phyloP scores from a whole-genome alignment of 1,140 invertebrate genomes.

The Melanaphis sacchari region DNA sequence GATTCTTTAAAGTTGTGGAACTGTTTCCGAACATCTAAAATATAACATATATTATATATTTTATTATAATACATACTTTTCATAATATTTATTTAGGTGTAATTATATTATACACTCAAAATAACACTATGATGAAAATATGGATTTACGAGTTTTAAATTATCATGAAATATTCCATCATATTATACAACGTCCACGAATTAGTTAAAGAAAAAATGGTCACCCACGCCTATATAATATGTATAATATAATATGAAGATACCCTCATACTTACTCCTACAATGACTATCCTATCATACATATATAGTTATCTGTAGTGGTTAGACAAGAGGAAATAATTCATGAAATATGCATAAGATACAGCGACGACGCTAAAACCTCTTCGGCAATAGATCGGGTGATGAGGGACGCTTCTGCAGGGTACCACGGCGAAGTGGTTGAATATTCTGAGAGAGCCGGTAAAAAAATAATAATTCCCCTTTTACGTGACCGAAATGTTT shows the following conservation, averaged over 20 bases:
- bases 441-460: background rate
- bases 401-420: background rate
- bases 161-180: conserved; percentile 33
- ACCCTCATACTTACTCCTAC: background rate
- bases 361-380: conserved; percentile 43
- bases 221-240: background rate
- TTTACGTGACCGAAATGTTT: conserved; percentile 54
- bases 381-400: conserved; percentile 13
- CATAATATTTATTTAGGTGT: background rate
- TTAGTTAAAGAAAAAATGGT: conserved; percentile 29
- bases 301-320: background rate
- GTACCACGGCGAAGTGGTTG: background rate
- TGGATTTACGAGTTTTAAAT: background rate
- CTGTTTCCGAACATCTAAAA: background rate
- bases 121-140: conserved; percentile 16
- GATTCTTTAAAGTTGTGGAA: no score
- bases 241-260: background rate
- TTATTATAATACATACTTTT: background rate
- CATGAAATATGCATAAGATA: conserved; percentile 57
- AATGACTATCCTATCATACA: no score
- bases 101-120: background rate
- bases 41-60: background rate
- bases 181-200: conserved; percentile 4
- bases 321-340: conserved; percentile 42
- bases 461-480: conserved; percentile 57